Evolutionary conservation across 2,888 invertebrate species (phyloP), one percentile per base, ranked within the genome.

Genomic region (Sipunculus nudus): DNA sequence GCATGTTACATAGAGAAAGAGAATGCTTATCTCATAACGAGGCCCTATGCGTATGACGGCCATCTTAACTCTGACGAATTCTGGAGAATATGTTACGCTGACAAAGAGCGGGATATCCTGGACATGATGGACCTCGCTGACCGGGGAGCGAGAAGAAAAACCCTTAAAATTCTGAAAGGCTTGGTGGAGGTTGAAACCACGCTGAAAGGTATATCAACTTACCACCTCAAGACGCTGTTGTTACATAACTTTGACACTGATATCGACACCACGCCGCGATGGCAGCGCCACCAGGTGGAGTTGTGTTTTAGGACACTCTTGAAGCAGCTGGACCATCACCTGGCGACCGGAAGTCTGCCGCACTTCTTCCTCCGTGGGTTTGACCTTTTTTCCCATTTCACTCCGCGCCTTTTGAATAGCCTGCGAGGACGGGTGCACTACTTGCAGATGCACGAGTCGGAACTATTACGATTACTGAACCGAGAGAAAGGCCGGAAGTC

Each of bases 201-300:
- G 19, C 66, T 77, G 16, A 47, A 50, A 8, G 65, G 65, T 6
- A 49, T 76, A n/a, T 67, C 71, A 0, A 61, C 70, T 1, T 78
- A 77, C 63, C 75, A 78, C 50, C 57, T 79, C 23, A 77, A 75
- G 67, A 77, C 75, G 4, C 74, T 73, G 4, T 63, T 79, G 5
- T 67, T 78, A 47, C 76, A 77, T 54, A 72, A 74, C 39, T 74
- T 76, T 38, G 77, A 79, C 59, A 65, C 68, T 23, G 73, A 72
- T 38, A 68, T 79, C 21, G 79, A 79, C 59, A 58, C 67, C 38
- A 71, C 72, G 0, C 78, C 77, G 6, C 61, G 78, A 4, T 79
- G 79, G 79, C 78, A 79, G 57, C 46, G 77, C 5, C 52, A 67
- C 25, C 63, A 70, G 2, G 47, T 75, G 29, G 77, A 77, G 45